Evolutionary conservation across 2,888 invertebrate species (phyloP).

Genomic region (Strigamia maritima): DNA sequence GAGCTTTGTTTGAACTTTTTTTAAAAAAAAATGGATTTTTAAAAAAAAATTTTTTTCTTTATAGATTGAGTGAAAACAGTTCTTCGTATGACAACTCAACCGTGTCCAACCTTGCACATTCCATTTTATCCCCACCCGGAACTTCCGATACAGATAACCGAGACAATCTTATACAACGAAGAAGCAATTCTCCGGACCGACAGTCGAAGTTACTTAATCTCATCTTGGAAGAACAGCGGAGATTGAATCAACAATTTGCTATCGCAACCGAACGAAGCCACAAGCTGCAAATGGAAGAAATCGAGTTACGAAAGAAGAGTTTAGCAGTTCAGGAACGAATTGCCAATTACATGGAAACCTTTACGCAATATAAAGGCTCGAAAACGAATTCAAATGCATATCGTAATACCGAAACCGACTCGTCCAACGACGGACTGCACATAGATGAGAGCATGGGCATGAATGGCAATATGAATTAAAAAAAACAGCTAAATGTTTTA

Average conservation of each 20-base stretch:
- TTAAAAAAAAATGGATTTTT: no score
- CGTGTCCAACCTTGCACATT: background rate
- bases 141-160: background rate
- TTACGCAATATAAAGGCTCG: background rate
- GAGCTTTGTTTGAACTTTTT: no score
- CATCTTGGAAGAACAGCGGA: background rate
- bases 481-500: background rate
- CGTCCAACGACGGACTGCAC: background rate
- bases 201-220: background rate
- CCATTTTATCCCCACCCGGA: background rate
- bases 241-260: background rate
- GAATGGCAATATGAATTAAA: background rate
- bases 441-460: slow-evolving; percentile 2
- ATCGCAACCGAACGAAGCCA: background rate
- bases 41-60: background rate
- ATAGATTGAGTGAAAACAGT: background rate
- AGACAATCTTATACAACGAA: background rate
- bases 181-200: background rate
- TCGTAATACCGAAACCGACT: background rate
- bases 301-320: background rate
- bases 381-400: background rate
- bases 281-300: slow-evolving; percentile 23
- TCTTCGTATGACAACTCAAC: slow-evolving; percentile 3
- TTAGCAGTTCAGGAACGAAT: background rate
- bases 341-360: slow-evolving; percentile 1